phyloP scores from a whole-genome alignment of 2,113 vertebrate species.

The Astur gentilis region DNA sequence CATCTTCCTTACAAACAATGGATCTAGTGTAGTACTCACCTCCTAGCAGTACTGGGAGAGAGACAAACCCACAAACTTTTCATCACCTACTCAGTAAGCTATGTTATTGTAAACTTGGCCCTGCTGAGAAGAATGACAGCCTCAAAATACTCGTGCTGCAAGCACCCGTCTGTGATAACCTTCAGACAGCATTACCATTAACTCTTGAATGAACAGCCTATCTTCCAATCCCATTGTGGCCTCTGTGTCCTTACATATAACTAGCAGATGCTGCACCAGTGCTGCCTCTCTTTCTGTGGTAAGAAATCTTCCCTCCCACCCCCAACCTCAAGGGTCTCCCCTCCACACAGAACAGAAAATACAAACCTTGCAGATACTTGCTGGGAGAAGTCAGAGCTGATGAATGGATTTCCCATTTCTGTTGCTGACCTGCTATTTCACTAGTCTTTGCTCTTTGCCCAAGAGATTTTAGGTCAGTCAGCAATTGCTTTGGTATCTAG shows the following conservation, averaged over 20 bases:
- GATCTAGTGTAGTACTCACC: not conserved
- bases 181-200: not conserved
- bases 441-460: not conserved
- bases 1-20: not conserved
- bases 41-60: not conserved
- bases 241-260: not conserved
- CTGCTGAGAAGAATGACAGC: not conserved
- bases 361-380: not conserved
- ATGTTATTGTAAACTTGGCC: not conserved
- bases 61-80: not conserved
- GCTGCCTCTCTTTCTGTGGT: not conserved
- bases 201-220: not conserved
- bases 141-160: not conserved
- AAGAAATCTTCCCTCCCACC: not conserved
- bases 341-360: not conserved
- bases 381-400: not conserved
- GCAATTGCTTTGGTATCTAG: not conserved
- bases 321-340: rapidly evolving
- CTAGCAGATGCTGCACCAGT: not conserved
- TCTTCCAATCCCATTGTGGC: not conserved
- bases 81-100: not conserved
- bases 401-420: not conserved
- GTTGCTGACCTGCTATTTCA: not conserved
- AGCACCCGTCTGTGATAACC: not conserved
- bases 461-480: not conserved